Evolutionary conservation across 2,797 vertebrate species (phyloP).

Genomic region (Myotis pilosus): DNA sequence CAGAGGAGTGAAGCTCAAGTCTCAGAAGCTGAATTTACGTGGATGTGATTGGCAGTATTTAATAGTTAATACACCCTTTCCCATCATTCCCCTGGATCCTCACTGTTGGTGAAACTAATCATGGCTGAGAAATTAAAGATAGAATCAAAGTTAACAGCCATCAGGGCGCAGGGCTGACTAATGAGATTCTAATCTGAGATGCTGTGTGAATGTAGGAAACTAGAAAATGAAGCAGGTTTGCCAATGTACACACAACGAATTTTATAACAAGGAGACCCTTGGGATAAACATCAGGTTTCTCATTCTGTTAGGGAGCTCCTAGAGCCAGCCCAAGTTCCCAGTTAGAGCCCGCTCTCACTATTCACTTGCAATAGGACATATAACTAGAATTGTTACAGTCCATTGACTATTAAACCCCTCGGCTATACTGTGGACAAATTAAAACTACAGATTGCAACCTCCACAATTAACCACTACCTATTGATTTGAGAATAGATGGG

Average conservation of each 20-base stretch:
- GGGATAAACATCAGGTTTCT: background rate
- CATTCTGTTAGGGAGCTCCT: background rate
- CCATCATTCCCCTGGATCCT: background rate
- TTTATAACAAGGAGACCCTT: background rate
- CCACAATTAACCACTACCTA: background rate
- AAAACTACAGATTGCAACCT: background rate
- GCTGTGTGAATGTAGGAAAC: background rate
- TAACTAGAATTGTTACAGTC: background rate
- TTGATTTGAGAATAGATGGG: background rate
- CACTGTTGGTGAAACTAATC: background rate
- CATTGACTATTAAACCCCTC: background rate
- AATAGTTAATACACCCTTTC: background rate
- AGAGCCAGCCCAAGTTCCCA: background rate
- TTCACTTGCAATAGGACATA: background rate
- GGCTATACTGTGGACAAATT: background rate
- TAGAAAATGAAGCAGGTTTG: background rate
- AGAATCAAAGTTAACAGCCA: background rate
- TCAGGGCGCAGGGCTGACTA: background rate
- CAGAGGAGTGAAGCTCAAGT: background rate
- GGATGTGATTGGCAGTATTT: background rate
- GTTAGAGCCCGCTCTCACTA: background rate
- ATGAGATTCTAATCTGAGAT: background rate
- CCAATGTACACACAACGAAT: background rate
- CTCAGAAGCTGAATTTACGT: background rate
- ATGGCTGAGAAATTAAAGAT: conserved; percentile 23